Conservation (phyloP, 2,797 vertebrate species). For the Amblyopsis hoosieri region DNA sequence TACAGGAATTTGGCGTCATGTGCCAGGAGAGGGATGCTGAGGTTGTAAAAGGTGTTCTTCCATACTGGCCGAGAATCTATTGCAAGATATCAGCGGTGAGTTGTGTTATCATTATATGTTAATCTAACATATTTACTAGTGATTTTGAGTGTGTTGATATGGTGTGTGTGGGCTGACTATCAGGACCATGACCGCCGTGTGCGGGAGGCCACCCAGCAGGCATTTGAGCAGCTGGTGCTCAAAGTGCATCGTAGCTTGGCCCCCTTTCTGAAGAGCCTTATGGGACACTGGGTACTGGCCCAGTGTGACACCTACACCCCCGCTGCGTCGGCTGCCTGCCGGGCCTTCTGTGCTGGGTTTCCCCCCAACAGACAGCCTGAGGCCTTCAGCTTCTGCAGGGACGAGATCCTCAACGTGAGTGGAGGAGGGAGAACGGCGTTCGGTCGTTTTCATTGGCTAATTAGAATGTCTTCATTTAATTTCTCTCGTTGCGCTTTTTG, state of each 20-base stretch:
- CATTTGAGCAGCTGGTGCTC: conserved; percentile 92
- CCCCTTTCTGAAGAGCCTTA: conserved; percentile 93
- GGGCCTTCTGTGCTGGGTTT: conserved; percentile 93
- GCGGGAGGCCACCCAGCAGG: conserved; percentile 93
- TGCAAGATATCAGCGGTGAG: conserved; percentile 95
- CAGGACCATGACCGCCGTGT: conserved; percentile 96
- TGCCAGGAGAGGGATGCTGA: conserved; percentile 92
- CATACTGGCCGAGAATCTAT: conserved; percentile 97
- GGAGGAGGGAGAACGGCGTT: not conserved
- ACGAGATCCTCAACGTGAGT: conserved; percentile 93
- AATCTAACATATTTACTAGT: not conserved
- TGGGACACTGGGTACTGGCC: conserved; percentile 97
- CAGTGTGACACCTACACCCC: conserved; percentile 93
- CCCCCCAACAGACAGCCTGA: conserved; percentile 91
- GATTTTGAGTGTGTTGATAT: conserved; percentile 1
- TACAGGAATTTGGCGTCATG: conserved; percentile 96
- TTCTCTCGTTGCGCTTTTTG: not conserved
- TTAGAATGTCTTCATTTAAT: not conserved
- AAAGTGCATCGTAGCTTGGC: conserved; percentile 95
- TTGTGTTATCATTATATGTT: not conserved
- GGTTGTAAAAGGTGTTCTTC: conserved; percentile 93
- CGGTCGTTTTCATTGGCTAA: not conserved
- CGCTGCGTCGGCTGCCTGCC: conserved; percentile 88
- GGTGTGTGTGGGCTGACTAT: conserved; percentile 8
- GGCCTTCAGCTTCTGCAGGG: conserved; percentile 94